These are phyloP conservation scores for Pogonophryne albipinna DNA, from an alignment of 2,797 vertebrate species.

Conservation along the genomic window DNA sequence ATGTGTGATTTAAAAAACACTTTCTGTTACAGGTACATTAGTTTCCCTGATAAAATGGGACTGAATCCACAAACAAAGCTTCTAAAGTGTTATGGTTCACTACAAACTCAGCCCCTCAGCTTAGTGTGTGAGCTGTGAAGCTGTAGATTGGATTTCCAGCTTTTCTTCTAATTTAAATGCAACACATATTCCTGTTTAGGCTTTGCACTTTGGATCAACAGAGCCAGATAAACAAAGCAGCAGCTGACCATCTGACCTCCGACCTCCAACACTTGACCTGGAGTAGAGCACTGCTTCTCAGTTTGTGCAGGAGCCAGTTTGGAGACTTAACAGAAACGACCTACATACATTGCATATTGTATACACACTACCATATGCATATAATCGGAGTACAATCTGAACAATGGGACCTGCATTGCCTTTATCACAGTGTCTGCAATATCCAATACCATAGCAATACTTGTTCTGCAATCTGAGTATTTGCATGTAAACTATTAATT, in stretches of 20 bases:
- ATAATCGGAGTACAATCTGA: too few relatives aligned
- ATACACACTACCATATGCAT: too few relatives aligned
- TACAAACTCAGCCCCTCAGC: slow-evolving; percentile 1
- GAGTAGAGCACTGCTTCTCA: not conserved
- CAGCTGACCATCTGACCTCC: slow-evolving; percentile 21
- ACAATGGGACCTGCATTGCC: too few relatives aligned
- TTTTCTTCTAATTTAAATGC: slow-evolving; percentile 28
- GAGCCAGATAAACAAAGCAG: slow-evolving; percentile 5
- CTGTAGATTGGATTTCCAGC: slow-evolving; percentile 37
- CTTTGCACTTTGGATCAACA: not conserved
- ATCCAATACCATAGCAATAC: too few relatives aligned
- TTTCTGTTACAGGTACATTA: slow-evolving; percentile 12
- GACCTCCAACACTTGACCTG: slow-evolving; percentile 19
- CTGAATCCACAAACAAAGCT: not conserved
- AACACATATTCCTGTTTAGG: slow-evolving; percentile 13
- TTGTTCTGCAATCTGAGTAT: too few relatives aligned
- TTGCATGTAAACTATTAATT: too few relatives aligned
- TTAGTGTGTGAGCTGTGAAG: slow-evolving; percentile 20
- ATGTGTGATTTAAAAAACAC: not conserved
- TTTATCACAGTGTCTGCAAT: too few relatives aligned
- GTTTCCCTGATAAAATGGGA: not conserved
- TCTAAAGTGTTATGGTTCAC: not conserved
- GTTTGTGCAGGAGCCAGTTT: slow-evolving; percentile 10
- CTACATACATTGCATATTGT: not conserved
- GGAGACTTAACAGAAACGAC: slow-evolving; percentile 20